Conservation (phyloP, 2,113 vertebrate genomes). For the Thamnaconus septentrionalis region DNA sequence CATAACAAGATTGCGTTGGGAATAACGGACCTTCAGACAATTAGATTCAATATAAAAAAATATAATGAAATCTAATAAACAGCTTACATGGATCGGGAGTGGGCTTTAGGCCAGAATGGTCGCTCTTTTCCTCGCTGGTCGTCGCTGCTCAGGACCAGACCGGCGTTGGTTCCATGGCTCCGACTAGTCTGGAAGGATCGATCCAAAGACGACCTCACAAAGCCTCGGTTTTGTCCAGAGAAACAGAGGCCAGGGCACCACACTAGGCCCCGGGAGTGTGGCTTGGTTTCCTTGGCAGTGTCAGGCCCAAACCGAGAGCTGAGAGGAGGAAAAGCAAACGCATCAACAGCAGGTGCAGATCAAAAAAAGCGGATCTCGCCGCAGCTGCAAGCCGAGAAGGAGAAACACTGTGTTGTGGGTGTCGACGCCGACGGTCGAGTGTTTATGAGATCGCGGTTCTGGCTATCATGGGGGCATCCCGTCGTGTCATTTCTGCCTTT, state of each 20-base stretch:
- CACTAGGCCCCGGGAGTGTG: conserved; percentile 15
- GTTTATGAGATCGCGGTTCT: not conserved
- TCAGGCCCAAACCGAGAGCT: conserved; percentile 32
- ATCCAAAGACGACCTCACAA: conserved; percentile 16
- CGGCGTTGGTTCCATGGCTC: conserved; percentile 63
- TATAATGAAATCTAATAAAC: not conserved
- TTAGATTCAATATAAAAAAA: too few relatives aligned
- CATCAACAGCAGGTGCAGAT: conserved; percentile 37
- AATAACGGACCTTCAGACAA: too few relatives aligned
- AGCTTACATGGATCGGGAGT: conserved; percentile 37
- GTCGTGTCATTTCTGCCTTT: conserved; percentile 35
- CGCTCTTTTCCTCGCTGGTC: conserved; percentile 16
- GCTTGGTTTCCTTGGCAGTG: conserved; percentile 10
- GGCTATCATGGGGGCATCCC: conserved; percentile 42
- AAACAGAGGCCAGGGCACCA: not conserved
- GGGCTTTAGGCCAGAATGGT: conserved; percentile 19
- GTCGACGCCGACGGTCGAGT: not conserved
- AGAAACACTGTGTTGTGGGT: conserved; percentile 3
- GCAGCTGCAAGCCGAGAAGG: conserved; percentile 3
- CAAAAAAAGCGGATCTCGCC: conserved; percentile 13
- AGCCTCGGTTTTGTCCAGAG: conserved; percentile 2
- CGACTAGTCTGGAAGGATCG: conserved; percentile 20
- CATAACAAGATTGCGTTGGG: too few relatives aligned
- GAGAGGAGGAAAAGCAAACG: not conserved
- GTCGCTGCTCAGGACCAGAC: conserved; percentile 55